A percentile compares a stretch with the other conserved stretches of the same genome.
These are phyloP conservation scores for Pimpla rufipes DNA, from an alignment of 2,888 invertebrate genomes.

Conservation along the genomic window DNA sequence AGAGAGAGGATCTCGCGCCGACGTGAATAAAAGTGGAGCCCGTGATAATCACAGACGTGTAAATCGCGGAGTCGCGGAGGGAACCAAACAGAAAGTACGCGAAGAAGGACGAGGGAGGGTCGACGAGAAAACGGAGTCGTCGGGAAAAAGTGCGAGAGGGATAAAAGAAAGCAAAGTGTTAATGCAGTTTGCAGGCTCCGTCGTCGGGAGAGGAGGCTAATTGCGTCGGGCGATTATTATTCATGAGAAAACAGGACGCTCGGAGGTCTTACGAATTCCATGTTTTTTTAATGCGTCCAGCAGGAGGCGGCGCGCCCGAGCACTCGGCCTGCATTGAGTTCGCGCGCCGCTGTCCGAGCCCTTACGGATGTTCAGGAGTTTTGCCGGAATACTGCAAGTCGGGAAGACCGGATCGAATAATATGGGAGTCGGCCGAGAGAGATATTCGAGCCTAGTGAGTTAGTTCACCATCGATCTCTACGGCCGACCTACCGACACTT, in stretches of 20 bases:
- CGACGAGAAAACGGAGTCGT: conserved; percentile 24
- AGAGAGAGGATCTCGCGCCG: conserved; percentile 24
- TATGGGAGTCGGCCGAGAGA: neutral
- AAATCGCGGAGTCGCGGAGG: conserved; percentile 17
- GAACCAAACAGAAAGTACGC: conserved; percentile 24
- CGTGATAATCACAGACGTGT: conserved; percentile 58
- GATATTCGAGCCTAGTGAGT: neutral
- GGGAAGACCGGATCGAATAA: neutral
- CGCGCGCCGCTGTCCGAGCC: conserved; percentile 17
- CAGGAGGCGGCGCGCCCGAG: conserved; percentile 26
- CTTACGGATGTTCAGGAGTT: conserved; percentile 7
- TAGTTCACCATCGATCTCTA: neutral
- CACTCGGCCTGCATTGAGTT: conserved; percentile 44
- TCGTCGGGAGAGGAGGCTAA: conserved; percentile 66
- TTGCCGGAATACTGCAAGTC: neutral
- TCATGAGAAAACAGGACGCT: conserved; percentile 71
- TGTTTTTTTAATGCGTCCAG: conserved; percentile 71
- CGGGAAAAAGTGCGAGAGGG: conserved; percentile 39
- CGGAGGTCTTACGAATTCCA: conserved; percentile 71
- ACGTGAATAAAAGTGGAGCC: conserved; percentile 37
- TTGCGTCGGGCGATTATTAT: conserved; percentile 72
- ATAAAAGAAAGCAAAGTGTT: conserved; percentile 68
- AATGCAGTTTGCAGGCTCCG: conserved; percentile 63
- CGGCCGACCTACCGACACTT: too few species aligned
- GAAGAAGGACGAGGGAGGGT: conserved; percentile 8